A percentile compares a stretch with the other conserved stretches of the same genome.
phyloP scores from a whole-genome alignment of 2,797 vertebrate genomes.

The Rhinatrema bivittatum region DNA sequence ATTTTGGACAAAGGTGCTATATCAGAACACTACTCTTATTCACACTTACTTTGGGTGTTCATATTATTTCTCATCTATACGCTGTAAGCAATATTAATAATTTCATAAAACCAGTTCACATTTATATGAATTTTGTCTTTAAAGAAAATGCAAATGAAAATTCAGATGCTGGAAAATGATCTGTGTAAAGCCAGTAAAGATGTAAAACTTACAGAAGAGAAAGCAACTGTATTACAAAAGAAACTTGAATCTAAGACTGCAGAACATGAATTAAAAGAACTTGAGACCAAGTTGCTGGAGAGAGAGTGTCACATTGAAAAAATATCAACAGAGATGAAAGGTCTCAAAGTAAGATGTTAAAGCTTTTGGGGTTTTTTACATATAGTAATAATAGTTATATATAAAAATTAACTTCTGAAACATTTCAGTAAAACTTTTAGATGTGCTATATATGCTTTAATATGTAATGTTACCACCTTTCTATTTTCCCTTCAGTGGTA shows the following conservation, averaged over 20 bases:
- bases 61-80: no score
- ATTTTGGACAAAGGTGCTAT: no score
- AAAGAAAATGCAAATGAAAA: constrained; percentile 36
- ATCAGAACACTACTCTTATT: no score
- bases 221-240: constrained; percentile 52
- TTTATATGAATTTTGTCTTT: no score
- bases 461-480: no score
- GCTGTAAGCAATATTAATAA: no score
- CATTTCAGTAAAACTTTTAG: no score
- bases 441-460: no score
- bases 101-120: no score
- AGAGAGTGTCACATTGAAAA: constrained; percentile 41
- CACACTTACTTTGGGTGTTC: no score
- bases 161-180: constrained; percentile 49
- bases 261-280: constrained; percentile 18
- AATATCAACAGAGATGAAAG: constrained; percentile 26
- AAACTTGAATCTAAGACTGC: constrained; percentile 42
- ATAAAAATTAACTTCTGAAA: no score
- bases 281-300: constrained; percentile 43
- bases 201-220: constrained; percentile 47
- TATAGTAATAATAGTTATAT: neutral
- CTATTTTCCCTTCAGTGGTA: no score
- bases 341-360: constrained; percentile 42
- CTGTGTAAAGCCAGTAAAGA: constrained; percentile 31
- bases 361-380: neutral